Base-by-base conservation (phyloP, 1,140 invertebrate species). In the Aphelenchoides fujianensis region DNA sequence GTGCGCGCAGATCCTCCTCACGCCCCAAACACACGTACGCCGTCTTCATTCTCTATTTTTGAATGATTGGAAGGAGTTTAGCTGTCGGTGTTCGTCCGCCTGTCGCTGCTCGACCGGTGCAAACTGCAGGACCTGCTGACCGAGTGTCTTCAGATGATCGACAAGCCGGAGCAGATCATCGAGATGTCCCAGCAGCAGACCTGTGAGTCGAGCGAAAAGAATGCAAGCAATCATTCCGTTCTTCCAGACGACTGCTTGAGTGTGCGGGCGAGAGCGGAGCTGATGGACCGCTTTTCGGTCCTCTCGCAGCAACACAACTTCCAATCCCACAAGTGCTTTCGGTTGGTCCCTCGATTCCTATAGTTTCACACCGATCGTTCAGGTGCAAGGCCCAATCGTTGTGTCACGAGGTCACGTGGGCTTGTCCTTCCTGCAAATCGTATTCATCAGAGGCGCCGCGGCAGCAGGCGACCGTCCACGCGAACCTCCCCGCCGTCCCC, bases 151-250 rank as follows among this genome's bases (percentile, higher is more conserved):
- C 53, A 68, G 28, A 84, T 84, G 82, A 73, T 84, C 5, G 53
- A 75, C 5, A 52, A 73, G 37, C 79, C 81, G 7, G 81, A 83
- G 36, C 63, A 83, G 64, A 41, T 84, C 9, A 71, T 82, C 23
- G 83, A 83, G 68, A 83, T 83, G 81, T 81, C 77, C 16, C 81
- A 84, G 69, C 81, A 83, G 67, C 74, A 81, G 19, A 83, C 81
- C 30, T 83, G 81, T 84, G 48, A 31, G 80, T 66, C 23, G 31
- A 62, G n/a, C n/a, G n/a, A n/a, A n/a, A n/a, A n/a, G n/a, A n/a
- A n/a, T n/a, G n/a, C n/a, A n/a, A n/a, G n/a, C n/a, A n/a, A n/a
- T n/a, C n/a, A n/a, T n/a, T n/a, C n/a, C n/a, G 3, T 72, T 31
- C 30, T 53, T 81, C 53, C 64, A 83, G 81, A 83, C 67, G 82